Percentiles rank a stretch among this genome's conserved stretches.
phyloP scores from a whole-genome alignment of 1,140 invertebrate species.

The Neodiprion virginianus region DNA sequence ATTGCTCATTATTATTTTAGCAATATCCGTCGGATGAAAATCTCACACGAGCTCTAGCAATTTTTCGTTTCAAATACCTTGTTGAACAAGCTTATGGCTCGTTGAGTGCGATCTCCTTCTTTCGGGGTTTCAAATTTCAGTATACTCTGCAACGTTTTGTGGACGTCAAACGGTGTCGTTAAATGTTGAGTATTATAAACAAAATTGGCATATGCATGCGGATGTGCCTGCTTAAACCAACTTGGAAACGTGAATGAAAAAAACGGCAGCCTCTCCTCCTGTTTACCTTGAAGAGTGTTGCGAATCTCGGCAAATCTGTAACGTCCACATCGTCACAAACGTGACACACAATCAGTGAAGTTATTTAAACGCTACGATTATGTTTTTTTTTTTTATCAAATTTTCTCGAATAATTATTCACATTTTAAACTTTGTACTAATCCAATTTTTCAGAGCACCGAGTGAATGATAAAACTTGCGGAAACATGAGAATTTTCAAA shows the following conservation, averaged over 20 bases:
- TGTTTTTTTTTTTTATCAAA: too few species aligned
- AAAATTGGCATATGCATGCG: slow-evolving; percentile 71
- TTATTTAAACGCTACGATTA: too few species aligned
- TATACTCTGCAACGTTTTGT: slow-evolving; percentile 73
- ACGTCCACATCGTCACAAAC: background rate
- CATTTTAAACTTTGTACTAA: background rate
- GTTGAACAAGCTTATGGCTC: slow-evolving; percentile 76
- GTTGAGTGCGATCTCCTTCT: slow-evolving; percentile 62
- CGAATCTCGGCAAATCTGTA: slow-evolving; percentile 80
- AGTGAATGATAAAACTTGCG: background rate
- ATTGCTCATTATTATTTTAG: too few species aligned
- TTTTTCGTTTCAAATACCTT: slow-evolving; percentile 58
- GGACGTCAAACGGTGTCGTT: slow-evolving; percentile 83
- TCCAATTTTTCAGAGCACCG: background rate
- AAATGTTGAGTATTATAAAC: slow-evolving; percentile 72
- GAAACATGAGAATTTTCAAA: too few species aligned
- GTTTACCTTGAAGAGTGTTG: slow-evolving; percentile 86
- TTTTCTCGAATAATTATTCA: too few species aligned
- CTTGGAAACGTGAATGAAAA: slow-evolving; percentile 81
- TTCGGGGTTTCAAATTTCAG: slow-evolving; percentile 62
- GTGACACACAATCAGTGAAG: too few species aligned
- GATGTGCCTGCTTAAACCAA: slow-evolving; percentile 68
- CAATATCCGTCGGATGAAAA: too few species aligned
- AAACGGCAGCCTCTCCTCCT: slow-evolving; percentile 88
- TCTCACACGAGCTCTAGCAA: too few species aligned